Base-by-base conservation (phyloP, 53 echinoderm and acorn worm genomes). In the Paracentrotus lividus region DNA sequence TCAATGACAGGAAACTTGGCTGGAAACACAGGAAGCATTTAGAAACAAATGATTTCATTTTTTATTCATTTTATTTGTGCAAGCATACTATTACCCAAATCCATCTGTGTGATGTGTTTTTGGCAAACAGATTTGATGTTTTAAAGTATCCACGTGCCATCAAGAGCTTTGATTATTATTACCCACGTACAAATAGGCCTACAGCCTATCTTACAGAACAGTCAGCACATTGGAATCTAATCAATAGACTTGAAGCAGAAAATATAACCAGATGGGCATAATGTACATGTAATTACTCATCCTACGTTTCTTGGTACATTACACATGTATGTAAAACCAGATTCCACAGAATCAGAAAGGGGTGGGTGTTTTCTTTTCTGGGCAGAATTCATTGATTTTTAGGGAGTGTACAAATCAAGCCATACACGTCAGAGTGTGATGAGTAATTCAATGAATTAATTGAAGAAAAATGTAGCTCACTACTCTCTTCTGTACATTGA, bases 241-340 rank as follows among this genome's bases (percentile, higher is more conserved):
- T 81, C 49, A 81, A 47, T 81, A 81, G 81, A 47, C n/a, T 45
- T 45, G 27, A 81, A 81, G 81, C 47, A 47, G 81, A 81, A 81
- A 81, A 47, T 45, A 26, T 24, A 45, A 81, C 72, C 72, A 81
- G 47, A 81, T 81, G 49, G 26, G 81, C 42, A 18, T 76, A n/a
- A n/a, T n/a, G 29, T 42, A 76, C 42, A 10, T 78, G 40, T 45
- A 24, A 81, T 81, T 81, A 81, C 81, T 81, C 81, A 81, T 81
- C 49, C 44, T 45, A 3, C 21, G 3, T 57, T 52, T 4, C 57
- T 57, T 57, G 57, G 16, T 57, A 7, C 0, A 15, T 18, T 57
- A 8, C n/a, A n/a, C n/a, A n/a, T n/a, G n/a, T 52, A 52, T 57
- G 47, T 40, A 40, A 72, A 72, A 40, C 40, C 81, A 45, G 47